Base-by-base conservation (phyloP, 2,113 vertebrate genomes). In the Chaetura pelagica region DNA sequence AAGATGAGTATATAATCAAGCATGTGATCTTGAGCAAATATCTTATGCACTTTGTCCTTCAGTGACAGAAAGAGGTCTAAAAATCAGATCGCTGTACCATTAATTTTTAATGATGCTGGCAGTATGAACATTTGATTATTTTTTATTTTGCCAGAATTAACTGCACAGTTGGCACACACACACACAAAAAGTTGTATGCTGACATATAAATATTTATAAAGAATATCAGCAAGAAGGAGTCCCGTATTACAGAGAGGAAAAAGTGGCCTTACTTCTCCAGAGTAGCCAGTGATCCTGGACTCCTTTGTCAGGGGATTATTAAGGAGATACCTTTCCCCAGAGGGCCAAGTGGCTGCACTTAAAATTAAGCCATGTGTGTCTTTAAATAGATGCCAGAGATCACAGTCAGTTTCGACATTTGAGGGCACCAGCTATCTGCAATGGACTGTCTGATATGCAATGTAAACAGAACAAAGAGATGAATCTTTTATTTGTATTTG, bases 351-450 rank as follows among this genome's bases (percentile, higher is more conserved):
- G 18, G 46, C 69, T 91, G 71, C 48, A 15, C 42, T 74, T 78
- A 27, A 80, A 69, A 93, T 7, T 82, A 77, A 93, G 79, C 61
- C 44, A 9, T 7, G 40, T 84, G 38, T 38, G 34, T 58, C 76
- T 92, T 88, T 71, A 59, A 79, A 75, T 16, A 81, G 87, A 86
- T 88, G 61, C 35, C 55, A 91, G 93, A 93, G 84, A 87, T 93
- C 77, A 72, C 62, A 48, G 48, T 3, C 7, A 7, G 72, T 93
- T 94, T 96, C 0, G n/a, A 94, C 86, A 95, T 72, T 29, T 84
- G 22, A 57, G 68, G 72, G 85, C 90, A 38, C 5, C 16, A n/a
- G 78, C 48, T 87, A 38, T 96, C 57, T 77, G 72, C 75, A 81
- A 17, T 62, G 69, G 48, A 38, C 85, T 86, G 87, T 90, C 95